phyloP scores from a whole-genome alignment of 1,140 invertebrate species.

The Penaeus indicus region DNA sequence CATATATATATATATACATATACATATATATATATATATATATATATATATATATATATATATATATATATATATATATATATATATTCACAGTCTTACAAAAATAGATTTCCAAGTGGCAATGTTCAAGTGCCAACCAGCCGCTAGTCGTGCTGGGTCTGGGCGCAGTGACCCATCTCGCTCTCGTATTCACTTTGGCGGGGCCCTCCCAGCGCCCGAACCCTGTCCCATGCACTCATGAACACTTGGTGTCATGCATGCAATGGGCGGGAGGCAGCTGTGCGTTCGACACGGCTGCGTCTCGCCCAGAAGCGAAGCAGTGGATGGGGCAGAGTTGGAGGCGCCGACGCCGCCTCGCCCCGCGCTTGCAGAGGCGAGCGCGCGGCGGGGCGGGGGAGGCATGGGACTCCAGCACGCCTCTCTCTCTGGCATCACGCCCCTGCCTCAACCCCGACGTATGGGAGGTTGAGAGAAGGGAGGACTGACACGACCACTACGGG shows the following conservation, averaged over 20 bases:
- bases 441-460: neutral
- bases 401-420: too few species aligned
- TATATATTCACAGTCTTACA: conserved; percentile 40
- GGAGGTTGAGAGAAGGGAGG: neutral
- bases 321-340: too few species aligned
- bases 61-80: conserved; percentile 46
- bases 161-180: neutral
- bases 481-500: neutral
- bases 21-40: conserved; percentile 36
- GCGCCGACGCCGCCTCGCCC: too few species aligned
- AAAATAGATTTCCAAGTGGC: conserved; percentile 28
- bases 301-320: too few species aligned
- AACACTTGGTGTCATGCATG: too few species aligned
- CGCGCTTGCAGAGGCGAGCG: too few species aligned
- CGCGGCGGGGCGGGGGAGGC: too few species aligned
- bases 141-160: neutral
- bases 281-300: too few species aligned
- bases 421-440: neutral
- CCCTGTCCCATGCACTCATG: too few species aligned
- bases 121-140: neutral
- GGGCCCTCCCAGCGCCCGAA: too few species aligned
- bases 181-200: too few species aligned
- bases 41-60: conserved; percentile 39
- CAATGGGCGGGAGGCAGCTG: too few species aligned
- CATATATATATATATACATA: conserved; percentile 24